These are phyloP conservation scores for Chionis minor DNA, from an alignment of 2,113 vertebrate genomes.

Conservation along the genomic window DNA sequence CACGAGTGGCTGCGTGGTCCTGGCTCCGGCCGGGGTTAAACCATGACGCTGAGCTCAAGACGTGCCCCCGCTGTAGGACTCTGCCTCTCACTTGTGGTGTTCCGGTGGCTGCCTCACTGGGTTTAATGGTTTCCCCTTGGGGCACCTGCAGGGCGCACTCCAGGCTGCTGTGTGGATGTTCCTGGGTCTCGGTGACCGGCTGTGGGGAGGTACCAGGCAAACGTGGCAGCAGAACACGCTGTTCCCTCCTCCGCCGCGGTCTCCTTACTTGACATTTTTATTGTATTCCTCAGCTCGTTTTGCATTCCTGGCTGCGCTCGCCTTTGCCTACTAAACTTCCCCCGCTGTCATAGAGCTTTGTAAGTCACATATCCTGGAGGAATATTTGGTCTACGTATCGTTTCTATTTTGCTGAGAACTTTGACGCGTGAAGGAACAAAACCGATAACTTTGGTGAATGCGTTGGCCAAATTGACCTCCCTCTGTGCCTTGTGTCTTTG, in stretches of 20 bases:
- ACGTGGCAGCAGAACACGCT: not conserved
- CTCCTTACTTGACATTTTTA: not conserved
- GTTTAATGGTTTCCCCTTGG: not conserved
- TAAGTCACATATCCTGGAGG: not conserved
- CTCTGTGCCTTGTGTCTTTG: not conserved
- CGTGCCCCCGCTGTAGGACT: not conserved
- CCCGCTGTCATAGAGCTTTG: not conserved
- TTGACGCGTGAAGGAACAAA: not conserved
- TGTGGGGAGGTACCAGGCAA: not conserved
- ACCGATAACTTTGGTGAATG: not conserved
- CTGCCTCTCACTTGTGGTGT: not conserved
- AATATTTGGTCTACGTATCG: not conserved
- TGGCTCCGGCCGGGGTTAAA: not conserved
- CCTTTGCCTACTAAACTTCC: not conserved
- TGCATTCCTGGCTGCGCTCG: not conserved
- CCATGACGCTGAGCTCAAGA: not conserved
- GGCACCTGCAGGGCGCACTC: not conserved
- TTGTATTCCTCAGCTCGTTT: not conserved
- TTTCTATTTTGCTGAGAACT: not conserved
- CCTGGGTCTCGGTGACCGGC: accelerated
- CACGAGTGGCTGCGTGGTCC: not conserved
- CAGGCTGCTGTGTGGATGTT: not conserved
- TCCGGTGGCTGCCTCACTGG: not conserved
- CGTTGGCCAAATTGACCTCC: not conserved
- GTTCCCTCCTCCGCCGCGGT: not conserved